These are phyloP conservation scores for Cephus pulcher DNA, from an alignment of 2,888 invertebrate species.

Conservation along the genomic window DNA sequence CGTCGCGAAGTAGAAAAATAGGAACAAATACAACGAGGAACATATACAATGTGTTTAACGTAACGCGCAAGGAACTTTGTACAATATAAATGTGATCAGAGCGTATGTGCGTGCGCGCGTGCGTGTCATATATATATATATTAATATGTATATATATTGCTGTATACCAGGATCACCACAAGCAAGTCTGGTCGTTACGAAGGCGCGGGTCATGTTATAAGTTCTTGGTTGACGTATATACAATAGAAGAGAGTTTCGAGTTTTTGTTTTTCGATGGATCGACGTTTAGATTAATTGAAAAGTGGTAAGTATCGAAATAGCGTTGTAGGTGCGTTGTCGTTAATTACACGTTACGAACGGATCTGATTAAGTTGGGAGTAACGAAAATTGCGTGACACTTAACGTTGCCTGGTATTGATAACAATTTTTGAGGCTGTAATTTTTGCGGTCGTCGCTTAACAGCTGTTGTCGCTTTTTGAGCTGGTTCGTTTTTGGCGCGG, in stretches of 20 bases:
- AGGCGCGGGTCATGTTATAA: not conserved
- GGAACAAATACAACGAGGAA: constrained; percentile 62
- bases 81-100: constrained; percentile 39
- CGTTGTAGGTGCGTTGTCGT: not conserved
- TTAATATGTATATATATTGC: constrained; percentile 1
- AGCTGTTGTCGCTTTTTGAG: not conserved
- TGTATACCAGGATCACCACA: not conserved
- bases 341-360: not conserved
- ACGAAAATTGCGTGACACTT: not conserved
- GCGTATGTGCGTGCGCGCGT: constrained; percentile 23
- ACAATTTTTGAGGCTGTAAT: not conserved
- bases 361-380: not conserved
- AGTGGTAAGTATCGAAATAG: not conserved
- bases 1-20: constrained; percentile 49
- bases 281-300: no score
- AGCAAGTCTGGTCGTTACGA: not conserved
- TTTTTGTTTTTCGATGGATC: no score
- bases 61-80: constrained; percentile 58
- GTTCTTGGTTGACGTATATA: not conserved
- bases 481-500: not conserved
- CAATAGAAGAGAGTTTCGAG: not conserved
- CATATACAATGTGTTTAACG: constrained; percentile 49
- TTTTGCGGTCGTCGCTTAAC: not conserved
- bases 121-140: constrained; percentile 21
- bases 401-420: not conserved